Evolutionary conservation across 2,888 invertebrate species (phyloP), one percentile per base, ranked within the genome.

Genomic region (Papilio protenor): DNA sequence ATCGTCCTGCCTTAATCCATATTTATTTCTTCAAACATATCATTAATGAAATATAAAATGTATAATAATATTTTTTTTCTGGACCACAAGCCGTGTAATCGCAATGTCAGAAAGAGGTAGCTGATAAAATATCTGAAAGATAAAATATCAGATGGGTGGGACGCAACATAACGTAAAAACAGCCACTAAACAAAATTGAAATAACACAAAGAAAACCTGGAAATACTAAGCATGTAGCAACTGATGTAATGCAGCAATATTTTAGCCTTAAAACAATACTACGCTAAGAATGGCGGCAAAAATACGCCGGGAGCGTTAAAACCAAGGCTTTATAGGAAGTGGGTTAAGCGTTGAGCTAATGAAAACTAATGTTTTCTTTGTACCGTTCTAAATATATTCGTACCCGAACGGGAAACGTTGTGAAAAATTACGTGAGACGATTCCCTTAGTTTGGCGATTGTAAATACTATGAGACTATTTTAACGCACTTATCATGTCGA

Each of bases 21-120:
- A 90, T 90, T 88, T 89, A 91, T 82, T 84, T 86, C 86, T 86
- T 85, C 83, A 88, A 90, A 89, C 82, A 79, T 59, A 61, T 57
- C 79, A 79, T 81, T 83, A 80, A 82, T 81, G 82, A 80, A 78
- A 76, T 78, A 78, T 73, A 73, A 66, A 49, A 78, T 75, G n/a
- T n/a, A 59, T 78, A 69, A 76, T 69, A 47, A 72, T 73, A 73
- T 76, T 72, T 91, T 90, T 89, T 89, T 91, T 90, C 89, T 89
- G 81, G 70, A 82, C 80, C 57, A 40, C 6, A 40, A 40, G 8
- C 40, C 8, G 40, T 40, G 8, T 40, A 40, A 40, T 8, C 40
- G 61, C 80, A 79, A 40, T 40, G 8, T 40, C 8, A 8, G 8
- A 40, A 40, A 40, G 8, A 40, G 40, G 8, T 40, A 40, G 40